These are phyloP conservation scores for Pecten maximus DNA, from an alignment of 2,888 invertebrate genomes.

Conservation along the genomic window DNA sequence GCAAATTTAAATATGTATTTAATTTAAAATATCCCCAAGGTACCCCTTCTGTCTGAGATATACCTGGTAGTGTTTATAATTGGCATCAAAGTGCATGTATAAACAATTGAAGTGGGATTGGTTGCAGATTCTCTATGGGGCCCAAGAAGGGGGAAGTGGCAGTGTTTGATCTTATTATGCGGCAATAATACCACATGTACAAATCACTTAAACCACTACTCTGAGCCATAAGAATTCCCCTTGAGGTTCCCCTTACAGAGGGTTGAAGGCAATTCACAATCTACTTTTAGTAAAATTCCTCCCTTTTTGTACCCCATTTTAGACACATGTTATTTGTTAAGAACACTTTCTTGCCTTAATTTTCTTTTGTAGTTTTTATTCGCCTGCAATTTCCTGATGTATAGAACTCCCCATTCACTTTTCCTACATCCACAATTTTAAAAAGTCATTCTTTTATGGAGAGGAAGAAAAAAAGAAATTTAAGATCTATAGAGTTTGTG, in stretches of 20 bases:
- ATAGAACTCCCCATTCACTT: neutral
- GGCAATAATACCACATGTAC: neutral
- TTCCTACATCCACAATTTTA: neutral
- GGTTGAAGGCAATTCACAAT: neutral
- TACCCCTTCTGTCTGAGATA: neutral
- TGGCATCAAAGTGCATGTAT: neutral
- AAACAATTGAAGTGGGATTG: conserved; percentile 6
- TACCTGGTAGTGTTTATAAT: neutral
- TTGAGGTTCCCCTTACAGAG: neutral
- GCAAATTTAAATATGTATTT: neutral
- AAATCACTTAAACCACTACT: neutral
- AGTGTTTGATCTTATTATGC: neutral
- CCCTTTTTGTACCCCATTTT: neutral
- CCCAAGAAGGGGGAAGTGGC: neutral
- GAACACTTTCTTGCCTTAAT: neutral
- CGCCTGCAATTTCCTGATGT: neutral
- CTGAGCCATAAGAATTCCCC: no score
- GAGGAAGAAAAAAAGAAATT: neutral
- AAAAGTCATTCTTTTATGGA: neutral
- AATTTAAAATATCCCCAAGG: neutral
- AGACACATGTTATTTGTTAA: conserved; percentile 15
- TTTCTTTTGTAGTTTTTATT: conserved; percentile 14
- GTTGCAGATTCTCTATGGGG: neutral
- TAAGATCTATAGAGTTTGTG: neutral
- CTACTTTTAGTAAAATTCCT: neutral